Evolutionary conservation across 1,140 invertebrate genomes (phyloP).

Genomic region (Catajapyx aquilonaris): DNA sequence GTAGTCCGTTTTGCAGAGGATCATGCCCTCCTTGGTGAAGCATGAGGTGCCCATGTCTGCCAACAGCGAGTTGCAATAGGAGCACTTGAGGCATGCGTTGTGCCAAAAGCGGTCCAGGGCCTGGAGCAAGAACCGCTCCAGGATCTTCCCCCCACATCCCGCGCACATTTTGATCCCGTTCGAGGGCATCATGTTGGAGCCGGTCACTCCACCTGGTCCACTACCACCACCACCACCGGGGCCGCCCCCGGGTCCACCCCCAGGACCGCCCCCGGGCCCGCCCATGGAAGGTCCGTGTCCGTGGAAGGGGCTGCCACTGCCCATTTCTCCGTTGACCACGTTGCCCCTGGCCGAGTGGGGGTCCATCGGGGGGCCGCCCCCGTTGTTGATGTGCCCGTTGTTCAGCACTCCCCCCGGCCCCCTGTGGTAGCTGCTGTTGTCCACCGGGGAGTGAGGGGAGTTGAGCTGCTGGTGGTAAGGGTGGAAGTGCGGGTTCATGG

Average conservation of each 20-base stretch:
- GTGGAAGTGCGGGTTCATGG: constrained; percentile 48
- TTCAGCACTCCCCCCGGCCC: background rate
- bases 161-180: constrained; percentile 25
- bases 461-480: constrained; percentile 33
- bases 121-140: constrained; percentile 67
- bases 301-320: constrained; percentile 9
- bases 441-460: constrained; percentile 15
- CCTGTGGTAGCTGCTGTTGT: constrained; percentile 20
- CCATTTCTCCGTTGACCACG: background rate
- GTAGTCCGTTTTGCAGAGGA: constrained; percentile 83
- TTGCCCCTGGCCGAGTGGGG: background rate
- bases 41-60: constrained; percentile 75
- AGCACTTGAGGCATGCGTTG: constrained; percentile 76
- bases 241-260: constrained; percentile 19
- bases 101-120: constrained; percentile 86
- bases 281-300: constrained; percentile 21
- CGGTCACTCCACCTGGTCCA: constrained; percentile 9
- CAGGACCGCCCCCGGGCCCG: constrained; percentile 16
- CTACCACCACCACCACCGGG: constrained; percentile 16
- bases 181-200: constrained; percentile 17
- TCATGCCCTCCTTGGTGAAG: constrained; percentile 77
- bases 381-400: constrained; percentile 1
- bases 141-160: constrained; percentile 46
- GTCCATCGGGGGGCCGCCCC: background rate
- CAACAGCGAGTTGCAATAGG: constrained; percentile 60